A percentile compares a stretch with the other conserved stretches of the same genome.
These are phyloP conservation scores for Pecten maximus DNA, from an alignment of 2,888 invertebrate species.

Conservation along the genomic window DNA sequence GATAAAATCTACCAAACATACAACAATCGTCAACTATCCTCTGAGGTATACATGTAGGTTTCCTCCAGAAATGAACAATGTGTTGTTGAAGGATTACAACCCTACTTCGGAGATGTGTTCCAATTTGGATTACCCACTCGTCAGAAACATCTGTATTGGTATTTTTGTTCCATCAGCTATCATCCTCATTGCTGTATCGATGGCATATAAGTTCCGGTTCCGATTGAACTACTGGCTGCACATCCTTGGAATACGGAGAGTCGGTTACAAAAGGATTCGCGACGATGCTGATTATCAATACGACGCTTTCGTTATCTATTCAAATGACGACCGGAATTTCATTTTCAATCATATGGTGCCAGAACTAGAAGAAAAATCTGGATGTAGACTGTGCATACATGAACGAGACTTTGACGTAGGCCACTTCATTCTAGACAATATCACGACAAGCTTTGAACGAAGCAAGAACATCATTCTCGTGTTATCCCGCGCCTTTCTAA, in stretches of 20 bases:
- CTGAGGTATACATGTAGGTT: background rate
- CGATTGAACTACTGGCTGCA: slow-evolving; percentile 40
- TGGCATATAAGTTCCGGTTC: slow-evolving; percentile 44
- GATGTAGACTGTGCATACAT: slow-evolving; percentile 42
- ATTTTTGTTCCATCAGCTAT: background rate
- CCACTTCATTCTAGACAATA: slow-evolving; percentile 48
- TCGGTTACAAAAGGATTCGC: background rate
- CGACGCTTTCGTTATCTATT: slow-evolving; percentile 47
- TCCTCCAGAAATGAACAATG: background rate
- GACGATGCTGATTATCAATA: slow-evolving; percentile 38
- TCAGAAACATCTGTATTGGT: background rate
- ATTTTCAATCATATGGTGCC: slow-evolving; percentile 37
- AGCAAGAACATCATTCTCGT: slow-evolving; percentile 57
- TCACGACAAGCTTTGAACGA: slow-evolving; percentile 53
- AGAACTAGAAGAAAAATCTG: slow-evolving; percentile 42
- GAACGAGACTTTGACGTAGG: slow-evolving; percentile 51
- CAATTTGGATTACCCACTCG: background rate
- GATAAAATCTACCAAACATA: slow-evolving; percentile 43
- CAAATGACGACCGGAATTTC: slow-evolving; percentile 39
- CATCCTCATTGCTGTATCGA: background rate
- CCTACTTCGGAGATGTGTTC: background rate
- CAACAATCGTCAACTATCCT: slow-evolving; percentile 22
- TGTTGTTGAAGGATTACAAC: slow-evolving; percentile 18
- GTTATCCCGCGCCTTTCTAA: slow-evolving; percentile 56
- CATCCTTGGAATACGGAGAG: background rate